These are phyloP conservation scores for Odontamblyopus lacepedii DNA, from an alignment of 2,797 vertebrate species.

Conservation along the genomic window DNA sequence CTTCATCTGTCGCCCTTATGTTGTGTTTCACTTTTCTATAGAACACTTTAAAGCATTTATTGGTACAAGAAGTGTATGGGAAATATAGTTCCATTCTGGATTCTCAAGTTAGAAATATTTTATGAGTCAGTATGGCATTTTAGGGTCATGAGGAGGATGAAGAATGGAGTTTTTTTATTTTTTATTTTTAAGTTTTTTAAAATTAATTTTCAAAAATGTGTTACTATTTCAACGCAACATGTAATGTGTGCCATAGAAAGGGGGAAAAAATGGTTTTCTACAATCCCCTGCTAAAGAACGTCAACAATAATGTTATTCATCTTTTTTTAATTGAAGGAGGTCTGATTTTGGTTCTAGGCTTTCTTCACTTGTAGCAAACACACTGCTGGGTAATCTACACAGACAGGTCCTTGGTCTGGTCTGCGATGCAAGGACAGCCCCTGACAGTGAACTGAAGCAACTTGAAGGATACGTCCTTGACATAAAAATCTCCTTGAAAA, in stretches of 20 bases:
- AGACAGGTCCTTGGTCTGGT: no score
- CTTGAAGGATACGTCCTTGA: no score
- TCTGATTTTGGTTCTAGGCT: background rate
- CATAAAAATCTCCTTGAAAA: no score
- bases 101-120: background rate
- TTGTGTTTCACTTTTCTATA: background rate
- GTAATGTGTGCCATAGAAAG: background rate
- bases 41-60: background rate
- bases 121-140: background rate
- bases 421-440: no score
- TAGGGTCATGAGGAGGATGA: background rate
- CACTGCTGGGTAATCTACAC: background rate
- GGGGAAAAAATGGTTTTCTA: background rate
- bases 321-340: background rate
- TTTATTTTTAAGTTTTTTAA: background rate
- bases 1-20: background rate
- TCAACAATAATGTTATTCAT: background rate
- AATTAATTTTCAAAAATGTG: background rate
- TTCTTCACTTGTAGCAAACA: background rate
- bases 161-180: background rate
- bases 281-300: background rate
- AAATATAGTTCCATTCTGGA: background rate
- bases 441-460: no score
- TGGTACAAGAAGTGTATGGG: background rate
- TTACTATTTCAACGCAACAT: background rate